A percentile compares a stretch with the other conserved stretches of the same genome.
These are phyloP conservation scores for Trichogramma dendrolimi DNA, from an alignment of 2,888 invertebrate genomes.

Conservation along the genomic window DNA sequence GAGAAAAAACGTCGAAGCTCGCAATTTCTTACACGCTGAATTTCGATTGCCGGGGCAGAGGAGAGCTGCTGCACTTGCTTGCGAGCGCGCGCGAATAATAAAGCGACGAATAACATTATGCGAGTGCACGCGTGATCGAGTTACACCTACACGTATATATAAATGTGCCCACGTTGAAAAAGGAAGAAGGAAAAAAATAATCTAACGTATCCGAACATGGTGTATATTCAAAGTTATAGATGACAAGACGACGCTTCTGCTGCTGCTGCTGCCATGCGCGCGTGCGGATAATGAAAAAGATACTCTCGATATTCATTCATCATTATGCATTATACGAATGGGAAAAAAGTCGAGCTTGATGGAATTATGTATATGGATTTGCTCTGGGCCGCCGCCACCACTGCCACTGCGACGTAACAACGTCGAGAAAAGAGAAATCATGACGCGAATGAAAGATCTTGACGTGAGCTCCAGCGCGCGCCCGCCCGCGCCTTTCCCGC, in stretches of 20 bases:
- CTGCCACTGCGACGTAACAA: no score
- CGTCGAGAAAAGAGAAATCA: conserved; percentile 1
- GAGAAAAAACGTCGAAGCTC: not conserved
- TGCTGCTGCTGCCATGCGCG: not conserved
- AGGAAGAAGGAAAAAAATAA: no score
- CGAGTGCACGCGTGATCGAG: conserved; percentile 1
- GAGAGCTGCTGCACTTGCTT: not conserved
- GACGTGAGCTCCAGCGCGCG: conserved; percentile 6
- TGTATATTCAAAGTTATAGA: not conserved
- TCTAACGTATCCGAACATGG: no score
- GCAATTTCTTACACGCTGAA: conserved; percentile 37
- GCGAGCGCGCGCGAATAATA: not conserved
- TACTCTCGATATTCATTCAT: conserved; percentile 22
- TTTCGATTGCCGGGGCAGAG: conserved; percentile 33
- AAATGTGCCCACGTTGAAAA: no score
- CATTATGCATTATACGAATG: conserved; percentile 26
- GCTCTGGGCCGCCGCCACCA: no score
- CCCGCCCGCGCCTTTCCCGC: conserved; percentile 8
- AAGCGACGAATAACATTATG: conserved; percentile 7
- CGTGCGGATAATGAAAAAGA: not conserved
- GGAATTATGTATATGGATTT: no score
- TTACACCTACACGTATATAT: no score
- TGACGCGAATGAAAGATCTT: conserved; percentile 16
- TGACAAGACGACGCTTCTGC: not conserved
- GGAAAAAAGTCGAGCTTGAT: not conserved